A percentile compares a stretch with the other conserved stretches of the same genome.
These are phyloP conservation scores for Muraenolepis orangiensis DNA, from an alignment of 2,797 vertebrate genomes.

Conservation along the genomic window DNA sequence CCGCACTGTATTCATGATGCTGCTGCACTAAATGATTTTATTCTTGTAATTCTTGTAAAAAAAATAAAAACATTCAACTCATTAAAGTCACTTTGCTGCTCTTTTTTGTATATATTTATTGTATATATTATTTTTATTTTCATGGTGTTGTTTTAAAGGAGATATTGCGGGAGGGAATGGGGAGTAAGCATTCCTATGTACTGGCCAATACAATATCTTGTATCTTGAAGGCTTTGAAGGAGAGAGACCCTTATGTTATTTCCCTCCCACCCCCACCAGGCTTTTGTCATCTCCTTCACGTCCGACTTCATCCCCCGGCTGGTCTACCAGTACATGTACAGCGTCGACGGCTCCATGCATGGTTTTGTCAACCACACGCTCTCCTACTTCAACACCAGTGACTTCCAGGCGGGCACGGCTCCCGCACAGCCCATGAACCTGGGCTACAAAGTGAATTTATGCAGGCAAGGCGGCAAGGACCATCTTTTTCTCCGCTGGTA, in stretches of 20 bases:
- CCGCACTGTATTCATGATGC: too few species aligned
- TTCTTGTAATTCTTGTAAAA: too few species aligned
- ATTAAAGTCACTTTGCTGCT: too few species aligned
- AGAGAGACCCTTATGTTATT: not conserved
- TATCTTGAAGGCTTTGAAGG: not conserved
- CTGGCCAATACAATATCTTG: too few species aligned
- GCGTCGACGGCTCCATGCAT: conserved; percentile 88
- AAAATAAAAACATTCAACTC: too few species aligned
- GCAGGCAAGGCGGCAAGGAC: conserved; percentile 79
- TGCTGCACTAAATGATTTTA: too few species aligned
- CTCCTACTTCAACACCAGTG: conserved; percentile 90
- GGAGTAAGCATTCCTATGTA: too few species aligned
- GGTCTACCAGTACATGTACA: conserved; percentile 95
- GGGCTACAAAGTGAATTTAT: conserved; percentile 82
- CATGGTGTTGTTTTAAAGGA: too few species aligned
- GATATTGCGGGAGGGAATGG: too few species aligned
- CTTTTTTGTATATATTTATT: too few species aligned
- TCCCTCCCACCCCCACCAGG: conserved; percentile 66
- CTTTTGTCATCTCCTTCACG: conserved; percentile 97
- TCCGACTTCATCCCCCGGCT: conserved; percentile 98
- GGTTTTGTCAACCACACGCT: conserved; percentile 94
- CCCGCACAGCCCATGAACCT: conserved; percentile 79
- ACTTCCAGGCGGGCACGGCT: conserved; percentile 85
- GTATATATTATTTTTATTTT: too few species aligned
- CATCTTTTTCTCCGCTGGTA: not conserved